A percentile compares a stretch with the other conserved stretches of the same genome.
These are phyloP conservation scores for Teleogryllus oceanicus DNA, from an alignment of 2,888 invertebrate species.

Conservation along the genomic window DNA sequence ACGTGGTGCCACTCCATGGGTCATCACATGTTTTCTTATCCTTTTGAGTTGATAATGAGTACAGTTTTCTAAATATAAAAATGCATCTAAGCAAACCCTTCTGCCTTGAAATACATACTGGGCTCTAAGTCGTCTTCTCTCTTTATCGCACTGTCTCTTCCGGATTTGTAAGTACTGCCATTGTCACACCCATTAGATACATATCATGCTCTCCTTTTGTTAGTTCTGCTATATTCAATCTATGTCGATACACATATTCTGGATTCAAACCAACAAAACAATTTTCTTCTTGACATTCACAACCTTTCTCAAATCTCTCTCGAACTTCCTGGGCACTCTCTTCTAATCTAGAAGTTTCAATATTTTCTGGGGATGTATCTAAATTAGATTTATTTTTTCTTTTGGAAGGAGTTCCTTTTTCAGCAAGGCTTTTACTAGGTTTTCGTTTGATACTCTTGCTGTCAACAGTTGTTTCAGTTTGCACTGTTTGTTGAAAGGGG, in stretches of 20 bases:
- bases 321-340: constrained; percentile 67
- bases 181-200: constrained; percentile 81
- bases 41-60: constrained; percentile 75
- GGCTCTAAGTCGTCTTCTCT: constrained; percentile 66
- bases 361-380: constrained; percentile 41
- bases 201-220: constrained; percentile 80
- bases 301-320: constrained; percentile 66
- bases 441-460: neutral
- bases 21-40: constrained; percentile 73
- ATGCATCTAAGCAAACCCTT: constrained; percentile 73
- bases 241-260: constrained; percentile 70
- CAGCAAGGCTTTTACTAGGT: neutral
- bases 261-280: constrained; percentile 72
- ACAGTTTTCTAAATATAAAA: constrained; percentile 73
- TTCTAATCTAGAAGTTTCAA: constrained; percentile 64
- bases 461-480: neutral
- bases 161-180: constrained; percentile 71
- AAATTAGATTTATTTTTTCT: constrained; percentile 22
- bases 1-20: constrained; percentile 72
- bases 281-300: constrained; percentile 72
- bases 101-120: constrained; percentile 76
- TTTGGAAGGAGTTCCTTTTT: constrained; percentile 18
- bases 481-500: neutral
- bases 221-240: constrained; percentile 72
- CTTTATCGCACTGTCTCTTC: constrained; percentile 69